Evolutionary conservation across 2,888 invertebrate species (phyloP).

Genomic region (Nasonia oneida): DNA sequence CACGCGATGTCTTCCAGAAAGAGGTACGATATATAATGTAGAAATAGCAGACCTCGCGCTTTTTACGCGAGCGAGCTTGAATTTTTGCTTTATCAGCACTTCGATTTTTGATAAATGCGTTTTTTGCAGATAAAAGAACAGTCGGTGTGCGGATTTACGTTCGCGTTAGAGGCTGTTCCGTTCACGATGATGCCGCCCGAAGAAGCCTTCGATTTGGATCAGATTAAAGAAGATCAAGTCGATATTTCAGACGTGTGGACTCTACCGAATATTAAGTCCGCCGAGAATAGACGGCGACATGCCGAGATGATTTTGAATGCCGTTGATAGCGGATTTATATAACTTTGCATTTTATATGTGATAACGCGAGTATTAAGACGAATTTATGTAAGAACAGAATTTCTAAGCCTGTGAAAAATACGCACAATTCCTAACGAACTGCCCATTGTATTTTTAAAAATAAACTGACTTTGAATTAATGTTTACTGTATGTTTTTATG

Average conservation of each 20-base stretch:
- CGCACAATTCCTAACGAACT: too few relatives aligned
- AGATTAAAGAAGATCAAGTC: slow-evolving; percentile 80
- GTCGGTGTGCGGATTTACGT: slow-evolving; percentile 82
- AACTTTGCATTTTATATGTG: slow-evolving; percentile 59
- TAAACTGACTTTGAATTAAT: too few relatives aligned
- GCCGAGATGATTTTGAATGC: slow-evolving; percentile 85
- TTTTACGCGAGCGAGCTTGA: too few relatives aligned
- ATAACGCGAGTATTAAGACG: neutral
- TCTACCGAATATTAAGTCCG: slow-evolving; percentile 82
- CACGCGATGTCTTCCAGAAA: slow-evolving; percentile 80
- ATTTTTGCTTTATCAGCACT: too few relatives aligned
- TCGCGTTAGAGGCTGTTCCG: slow-evolving; percentile 83
- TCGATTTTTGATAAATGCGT: neutral
- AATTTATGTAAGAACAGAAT: too few relatives aligned
- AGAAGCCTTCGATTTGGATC: slow-evolving; percentile 82
- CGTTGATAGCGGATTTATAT: slow-evolving; percentile 83
- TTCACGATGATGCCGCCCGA: slow-evolving; percentile 82
- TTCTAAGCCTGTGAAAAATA: too few relatives aligned
- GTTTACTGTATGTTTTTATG: too few relatives aligned
- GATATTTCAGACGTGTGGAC: slow-evolving; percentile 85
- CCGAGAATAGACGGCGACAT: slow-evolving; percentile 82
- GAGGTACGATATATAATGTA: slow-evolving; percentile 75
- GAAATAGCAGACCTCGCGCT: too few relatives aligned
- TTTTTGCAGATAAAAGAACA: slow-evolving; percentile 79
- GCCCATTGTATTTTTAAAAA: too few relatives aligned